Percentiles rank a stretch among this genome's conserved stretches.
Evolutionary conservation across 1,140 invertebrate genomes (phyloP).

Genomic region (Homalodisca vitripennis): DNA sequence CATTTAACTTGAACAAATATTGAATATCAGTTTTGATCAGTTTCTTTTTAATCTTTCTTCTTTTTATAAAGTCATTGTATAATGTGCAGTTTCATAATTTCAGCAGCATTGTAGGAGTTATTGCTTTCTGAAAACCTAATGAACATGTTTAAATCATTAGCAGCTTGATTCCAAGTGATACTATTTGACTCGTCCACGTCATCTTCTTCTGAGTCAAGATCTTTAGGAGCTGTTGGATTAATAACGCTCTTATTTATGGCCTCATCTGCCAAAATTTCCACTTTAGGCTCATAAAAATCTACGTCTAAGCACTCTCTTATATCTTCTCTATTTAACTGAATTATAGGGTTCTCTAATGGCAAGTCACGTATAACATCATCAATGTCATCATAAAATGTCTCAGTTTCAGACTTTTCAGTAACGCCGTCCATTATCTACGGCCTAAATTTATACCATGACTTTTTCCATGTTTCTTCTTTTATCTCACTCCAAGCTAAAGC

Average conservation of each 20-base stretch:
- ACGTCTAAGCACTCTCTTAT: not conserved
- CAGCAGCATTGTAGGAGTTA: not conserved
- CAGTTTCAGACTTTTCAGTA: not conserved
- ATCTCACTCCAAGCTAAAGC: not conserved
- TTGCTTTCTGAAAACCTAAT: not conserved
- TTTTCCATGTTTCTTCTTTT: not conserved
- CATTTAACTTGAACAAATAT: too few relatives aligned
- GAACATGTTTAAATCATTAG: constrained; percentile 1
- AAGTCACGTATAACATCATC: not conserved
- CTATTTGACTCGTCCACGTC: not conserved
- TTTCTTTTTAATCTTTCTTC: too few relatives aligned
- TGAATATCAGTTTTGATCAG: too few relatives aligned
- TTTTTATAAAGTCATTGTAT: not conserved
- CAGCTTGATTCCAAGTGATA: not conserved
- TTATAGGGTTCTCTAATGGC: not conserved
- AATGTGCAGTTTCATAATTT: not conserved
- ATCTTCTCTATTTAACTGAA: not conserved
- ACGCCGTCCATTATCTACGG: not conserved
- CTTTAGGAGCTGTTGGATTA: not conserved
- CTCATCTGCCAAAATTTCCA: not conserved
- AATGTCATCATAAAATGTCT: not conserved
- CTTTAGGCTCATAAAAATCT: not conserved
- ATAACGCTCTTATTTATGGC: not conserved
- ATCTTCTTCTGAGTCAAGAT: not conserved
- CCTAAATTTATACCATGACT: not conserved